Conservation (phyloP, 2,888 invertebrate genomes). For the Nemotelus pantherinus region DNA sequence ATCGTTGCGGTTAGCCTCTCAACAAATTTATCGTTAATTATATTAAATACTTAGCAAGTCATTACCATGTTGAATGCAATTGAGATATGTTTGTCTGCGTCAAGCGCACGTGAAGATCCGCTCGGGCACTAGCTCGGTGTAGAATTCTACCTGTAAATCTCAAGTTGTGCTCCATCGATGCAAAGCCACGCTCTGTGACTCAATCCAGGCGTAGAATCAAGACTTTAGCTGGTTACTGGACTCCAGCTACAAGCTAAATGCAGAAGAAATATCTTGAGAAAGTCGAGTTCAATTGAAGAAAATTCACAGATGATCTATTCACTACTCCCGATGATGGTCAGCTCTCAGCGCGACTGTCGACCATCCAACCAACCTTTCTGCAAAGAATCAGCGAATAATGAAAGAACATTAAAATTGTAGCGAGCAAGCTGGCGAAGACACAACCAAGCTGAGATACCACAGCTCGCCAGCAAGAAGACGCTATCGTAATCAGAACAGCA, state of each 20-base stretch:
- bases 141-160: neutral
- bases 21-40: neutral
- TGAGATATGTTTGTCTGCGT: too few species aligned
- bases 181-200: neutral
- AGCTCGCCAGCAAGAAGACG: conserved; percentile 18
- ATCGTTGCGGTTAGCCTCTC: neutral
- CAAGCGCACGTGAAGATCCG: neutral
- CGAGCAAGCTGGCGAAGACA: conserved; percentile 22
- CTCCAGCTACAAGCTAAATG: neutral
- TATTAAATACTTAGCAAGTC: conserved; percentile 6
- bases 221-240: neutral
- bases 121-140: conserved; percentile 20
- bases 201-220: neutral
- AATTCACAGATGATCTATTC: neutral
- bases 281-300: neutral
- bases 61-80: too few species aligned
- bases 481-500: conserved; percentile 40
- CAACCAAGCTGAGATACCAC: conserved; percentile 3
- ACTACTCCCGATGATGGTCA: neutral
- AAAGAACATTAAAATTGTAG: conserved; percentile 30
- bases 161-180: neutral
- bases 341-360: neutral
- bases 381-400: conserved; percentile 34
- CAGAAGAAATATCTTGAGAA: conserved; percentile 9
- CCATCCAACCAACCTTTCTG: conserved; percentile 14